phyloP scores from a whole-genome alignment of 2,797 vertebrate species.

The Mormyrus proboscirostris region DNA sequence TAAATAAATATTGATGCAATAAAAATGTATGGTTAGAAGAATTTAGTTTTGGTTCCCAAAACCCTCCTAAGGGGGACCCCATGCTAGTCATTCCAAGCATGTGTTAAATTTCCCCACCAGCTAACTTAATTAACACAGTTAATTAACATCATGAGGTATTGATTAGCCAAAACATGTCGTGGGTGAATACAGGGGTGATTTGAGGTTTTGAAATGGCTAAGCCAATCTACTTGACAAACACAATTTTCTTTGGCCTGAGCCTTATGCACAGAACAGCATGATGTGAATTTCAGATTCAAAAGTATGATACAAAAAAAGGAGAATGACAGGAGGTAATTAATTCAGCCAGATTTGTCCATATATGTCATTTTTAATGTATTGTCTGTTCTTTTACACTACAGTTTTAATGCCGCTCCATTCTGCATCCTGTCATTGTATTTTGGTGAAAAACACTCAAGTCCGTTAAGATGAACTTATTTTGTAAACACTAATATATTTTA shows the following conservation, averaged over 20 bases:
- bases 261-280: background rate
- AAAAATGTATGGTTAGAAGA: background rate
- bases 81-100: background rate
- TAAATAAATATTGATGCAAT: background rate
- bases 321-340: background rate
- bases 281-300: background rate
- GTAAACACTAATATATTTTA: slow-evolving; percentile 99
- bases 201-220: background rate
- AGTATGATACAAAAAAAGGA: background rate
- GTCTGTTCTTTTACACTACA: background rate
- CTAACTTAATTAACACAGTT: background rate
- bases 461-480: slow-evolving; percentile 69
- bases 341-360: background rate
- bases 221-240: background rate
- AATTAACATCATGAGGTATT: background rate
- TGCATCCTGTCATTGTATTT: slow-evolving; percentile 44
- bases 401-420: background rate
- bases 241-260: background rate
- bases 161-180: background rate
- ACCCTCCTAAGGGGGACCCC: background rate
- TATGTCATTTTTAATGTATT: background rate
- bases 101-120: background rate
- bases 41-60: background rate
- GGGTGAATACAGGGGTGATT: background rate
- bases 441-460: background rate